phyloP scores from a whole-genome alignment of 2,113 vertebrate genomes.

The Paralichthys olivaceus region DNA sequence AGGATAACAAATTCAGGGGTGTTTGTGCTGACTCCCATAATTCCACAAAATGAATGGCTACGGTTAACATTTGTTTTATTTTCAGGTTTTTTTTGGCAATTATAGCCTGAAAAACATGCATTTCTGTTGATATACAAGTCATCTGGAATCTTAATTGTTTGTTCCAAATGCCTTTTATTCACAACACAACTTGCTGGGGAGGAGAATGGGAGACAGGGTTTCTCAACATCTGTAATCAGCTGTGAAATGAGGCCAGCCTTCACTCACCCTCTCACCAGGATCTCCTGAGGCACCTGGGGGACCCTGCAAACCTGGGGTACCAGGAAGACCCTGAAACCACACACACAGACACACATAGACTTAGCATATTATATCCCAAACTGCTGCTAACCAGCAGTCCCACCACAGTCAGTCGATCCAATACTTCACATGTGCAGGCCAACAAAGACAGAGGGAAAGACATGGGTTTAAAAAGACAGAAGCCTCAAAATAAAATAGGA shows the following conservation, averaged over 20 bases:
- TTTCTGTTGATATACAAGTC: not conserved
- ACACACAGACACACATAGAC: constrained; percentile 65
- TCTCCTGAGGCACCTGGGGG: constrained; percentile 91
- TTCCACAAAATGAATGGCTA: constrained; percentile 8
- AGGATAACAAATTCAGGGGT: constrained; percentile 15
- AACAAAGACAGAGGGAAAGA: constrained; percentile 65
- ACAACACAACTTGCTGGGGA: not conserved
- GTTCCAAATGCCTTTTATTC: not conserved
- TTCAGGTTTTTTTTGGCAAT: constrained; percentile 7
- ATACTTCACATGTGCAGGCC: constrained; percentile 33
- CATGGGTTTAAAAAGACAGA: constrained; percentile 57
- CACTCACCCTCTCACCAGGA: constrained; percentile 94
- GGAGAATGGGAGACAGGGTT: not conserved
- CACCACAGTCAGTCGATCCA: constrained; percentile 59
- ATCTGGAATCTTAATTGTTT: constrained; percentile 6
- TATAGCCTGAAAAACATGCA: not conserved
- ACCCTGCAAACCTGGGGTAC: constrained; percentile 92
- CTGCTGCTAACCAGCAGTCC: constrained; percentile 56
- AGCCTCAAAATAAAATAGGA: constrained; percentile 56
- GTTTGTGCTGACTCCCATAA: constrained; percentile 14
- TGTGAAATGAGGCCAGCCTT: constrained; percentile 22
- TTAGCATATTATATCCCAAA: constrained; percentile 54
- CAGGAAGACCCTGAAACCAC: constrained; percentile 89
- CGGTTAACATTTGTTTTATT: constrained; percentile 4
- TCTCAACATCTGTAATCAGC: constrained; percentile 36